Conservation (phyloP, 2,888 invertebrate genomes). For the Drosophila birchii region DNA sequence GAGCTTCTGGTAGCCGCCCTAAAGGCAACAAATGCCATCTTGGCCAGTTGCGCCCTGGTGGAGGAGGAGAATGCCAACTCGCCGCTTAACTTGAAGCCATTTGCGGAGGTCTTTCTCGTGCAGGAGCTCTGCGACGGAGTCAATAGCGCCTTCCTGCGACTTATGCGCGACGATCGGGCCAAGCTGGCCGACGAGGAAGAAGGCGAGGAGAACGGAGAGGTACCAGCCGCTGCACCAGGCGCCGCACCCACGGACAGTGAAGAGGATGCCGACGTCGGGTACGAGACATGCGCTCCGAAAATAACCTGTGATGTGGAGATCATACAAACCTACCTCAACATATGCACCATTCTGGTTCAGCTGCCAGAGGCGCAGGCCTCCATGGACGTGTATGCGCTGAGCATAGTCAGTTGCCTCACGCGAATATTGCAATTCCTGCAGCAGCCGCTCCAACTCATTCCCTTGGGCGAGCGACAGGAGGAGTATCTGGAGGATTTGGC, state of each 20-base stretch:
- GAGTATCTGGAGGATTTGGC: conserved; percentile 83
- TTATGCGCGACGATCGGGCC: conserved; percentile 69
- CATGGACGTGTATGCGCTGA: conserved; percentile 69
- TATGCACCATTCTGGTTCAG: conserved; percentile 83
- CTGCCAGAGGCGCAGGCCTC: conserved; percentile 78
- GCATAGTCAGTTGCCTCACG: conserved; percentile 78
- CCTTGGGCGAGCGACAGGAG: conserved; percentile 80
- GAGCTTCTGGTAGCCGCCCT: conserved; percentile 87
- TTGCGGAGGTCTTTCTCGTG: conserved; percentile 81
- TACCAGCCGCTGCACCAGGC: conserved; percentile 44
- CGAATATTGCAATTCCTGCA: conserved; percentile 81
- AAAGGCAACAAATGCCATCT: conserved; percentile 87
- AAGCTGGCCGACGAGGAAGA: conserved; percentile 61
- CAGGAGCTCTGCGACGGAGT: conserved; percentile 80
- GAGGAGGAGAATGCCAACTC: conserved; percentile 67
- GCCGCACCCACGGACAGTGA: conserved; percentile 36
- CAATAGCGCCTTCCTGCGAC: conserved; percentile 82
- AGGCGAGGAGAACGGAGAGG: conserved; percentile 39
- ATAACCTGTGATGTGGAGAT: conserved; percentile 77
- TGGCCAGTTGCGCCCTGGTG: conserved; percentile 84
- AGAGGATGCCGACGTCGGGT: conserved; percentile 39
- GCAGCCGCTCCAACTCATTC: conserved; percentile 77
- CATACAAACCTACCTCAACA: conserved; percentile 84
- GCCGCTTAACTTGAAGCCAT: conserved; percentile 59
- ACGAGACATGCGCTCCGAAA: conserved; percentile 45